Conservation (phyloP, 2,113 vertebrate genomes). For the Boulengeromyrus knoepffleri region DNA sequence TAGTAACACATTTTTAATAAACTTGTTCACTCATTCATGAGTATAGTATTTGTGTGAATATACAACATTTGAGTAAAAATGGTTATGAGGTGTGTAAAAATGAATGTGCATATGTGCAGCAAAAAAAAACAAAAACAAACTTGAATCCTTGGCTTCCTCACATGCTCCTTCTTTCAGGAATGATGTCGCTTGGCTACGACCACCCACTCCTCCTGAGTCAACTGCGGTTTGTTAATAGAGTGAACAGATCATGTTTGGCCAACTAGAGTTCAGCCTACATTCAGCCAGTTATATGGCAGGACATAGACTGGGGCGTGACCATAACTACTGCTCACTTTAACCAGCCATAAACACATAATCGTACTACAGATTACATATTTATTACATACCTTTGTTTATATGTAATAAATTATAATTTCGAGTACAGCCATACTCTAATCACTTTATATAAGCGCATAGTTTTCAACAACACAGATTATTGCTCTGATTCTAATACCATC, state of each 20-base stretch:
- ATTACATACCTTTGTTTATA: neutral
- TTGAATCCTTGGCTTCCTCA: neutral
- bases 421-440: neutral
- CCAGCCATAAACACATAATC: neutral
- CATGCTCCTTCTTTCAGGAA: neutral
- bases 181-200: neutral
- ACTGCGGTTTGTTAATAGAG: neutral
- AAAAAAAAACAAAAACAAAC: neutral
- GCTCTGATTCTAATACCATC: constrained; percentile 27
- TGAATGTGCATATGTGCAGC: neutral
- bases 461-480: constrained; percentile 21
- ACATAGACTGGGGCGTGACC: neutral
- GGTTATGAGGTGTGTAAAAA: neutral
- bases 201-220: neutral
- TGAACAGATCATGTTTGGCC: neutral
- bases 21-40: neutral
- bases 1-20: neutral
- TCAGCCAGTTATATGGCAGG: neutral
- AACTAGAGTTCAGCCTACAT: neutral
- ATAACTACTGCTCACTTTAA: neutral
- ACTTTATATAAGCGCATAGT: neutral
- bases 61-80: neutral
- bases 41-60: neutral
- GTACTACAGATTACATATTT: neutral
- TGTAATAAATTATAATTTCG: neutral